Evolutionary conservation across 2,797 vertebrate genomes (phyloP).

Genomic region (Lindbergichthys nudifrons): DNA sequence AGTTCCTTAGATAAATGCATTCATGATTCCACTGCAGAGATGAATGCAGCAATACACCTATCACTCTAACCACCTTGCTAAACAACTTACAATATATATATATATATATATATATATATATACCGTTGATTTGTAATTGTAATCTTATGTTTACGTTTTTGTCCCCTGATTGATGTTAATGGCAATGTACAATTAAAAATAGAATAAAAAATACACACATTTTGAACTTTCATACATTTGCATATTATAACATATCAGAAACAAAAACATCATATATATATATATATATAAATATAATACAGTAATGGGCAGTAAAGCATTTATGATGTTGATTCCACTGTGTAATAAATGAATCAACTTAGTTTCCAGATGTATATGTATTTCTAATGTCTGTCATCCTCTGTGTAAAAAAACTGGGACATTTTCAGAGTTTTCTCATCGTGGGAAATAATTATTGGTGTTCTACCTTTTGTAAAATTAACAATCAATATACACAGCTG

Average conservation of each 20-base stretch:
- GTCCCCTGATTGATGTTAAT: conserved; percentile 2
- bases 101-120: too few species aligned
- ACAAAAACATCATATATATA: conserved; percentile 31
- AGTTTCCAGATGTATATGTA: neutral
- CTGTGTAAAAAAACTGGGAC: neutral
- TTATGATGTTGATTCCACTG: neutral
- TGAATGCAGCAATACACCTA: conserved; percentile 7
- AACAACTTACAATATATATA: neutral
- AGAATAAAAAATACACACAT: neutral
- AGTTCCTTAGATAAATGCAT: conserved; percentile 26
- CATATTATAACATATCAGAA: conserved; percentile 26
- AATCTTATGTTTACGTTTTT: neutral
- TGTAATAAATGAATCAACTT: conserved; percentile 5
- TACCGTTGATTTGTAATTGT: neutral
- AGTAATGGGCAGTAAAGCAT: conserved; percentile 13
- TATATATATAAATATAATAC: neutral
- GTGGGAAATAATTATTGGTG: conserved; percentile 5
- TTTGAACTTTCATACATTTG: conserved; percentile 12
- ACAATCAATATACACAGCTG: conserved; percentile 7
- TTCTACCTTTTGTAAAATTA: conserved; percentile 9
- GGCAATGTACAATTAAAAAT: neutral
- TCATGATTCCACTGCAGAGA: conserved; percentile 4
- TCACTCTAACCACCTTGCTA: neutral
- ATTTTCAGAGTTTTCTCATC: conserved; percentile 1
- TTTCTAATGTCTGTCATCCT: neutral